Base-by-base conservation (phyloP, 2,113 vertebrate species). In the Stegostoma tigrinum region DNA sequence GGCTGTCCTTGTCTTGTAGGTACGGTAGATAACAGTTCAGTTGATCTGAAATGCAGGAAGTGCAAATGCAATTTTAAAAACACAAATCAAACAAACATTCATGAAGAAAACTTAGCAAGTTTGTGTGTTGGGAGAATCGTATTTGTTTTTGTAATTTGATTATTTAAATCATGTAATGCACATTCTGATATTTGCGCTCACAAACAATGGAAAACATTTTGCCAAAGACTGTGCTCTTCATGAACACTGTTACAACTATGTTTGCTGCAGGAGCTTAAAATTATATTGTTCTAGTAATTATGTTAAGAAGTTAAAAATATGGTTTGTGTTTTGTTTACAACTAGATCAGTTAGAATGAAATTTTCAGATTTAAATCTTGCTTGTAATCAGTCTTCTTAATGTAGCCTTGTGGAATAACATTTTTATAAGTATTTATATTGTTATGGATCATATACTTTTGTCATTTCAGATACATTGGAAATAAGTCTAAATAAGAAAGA, bases 1-100 rank as follows among this genome's bases (percentile, higher is more conserved):
- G 98, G 98, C 10, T 98, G 98, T 38, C 98, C 98, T 0, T 98
- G 96, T 38, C 97, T 97, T 38, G 97, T 97, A 90, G 98, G 96
- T 94, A 98, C 96, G 48, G 96, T 95, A 83, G 97, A 95, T 78
- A 97, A 98, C 95, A 99, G 97, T 96, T 99, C 98, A 96, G 98
- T 95, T 96, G 98, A 98, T 96, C 99, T 99, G 97, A 96, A 97
- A 67, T 64, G 2, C 55, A 68, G 95, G 17, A 24, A n/a, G 42
- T 15, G 27, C 38, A 34, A 75, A 95, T 52, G 5, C 38, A 72
- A 72, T 95, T 95, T 94, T 42, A 70, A 70, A 48, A 48, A 48
- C 34, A 93, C 3, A 67, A 94, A 45, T 7, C 42, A 12, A 68
- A 95, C 52, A 48, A 94, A 42, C 27, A 61, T 23, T 42, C 61